These are phyloP conservation scores for Australoheros facetus DNA, from an alignment of 2,797 vertebrate species.

Conservation along the genomic window DNA sequence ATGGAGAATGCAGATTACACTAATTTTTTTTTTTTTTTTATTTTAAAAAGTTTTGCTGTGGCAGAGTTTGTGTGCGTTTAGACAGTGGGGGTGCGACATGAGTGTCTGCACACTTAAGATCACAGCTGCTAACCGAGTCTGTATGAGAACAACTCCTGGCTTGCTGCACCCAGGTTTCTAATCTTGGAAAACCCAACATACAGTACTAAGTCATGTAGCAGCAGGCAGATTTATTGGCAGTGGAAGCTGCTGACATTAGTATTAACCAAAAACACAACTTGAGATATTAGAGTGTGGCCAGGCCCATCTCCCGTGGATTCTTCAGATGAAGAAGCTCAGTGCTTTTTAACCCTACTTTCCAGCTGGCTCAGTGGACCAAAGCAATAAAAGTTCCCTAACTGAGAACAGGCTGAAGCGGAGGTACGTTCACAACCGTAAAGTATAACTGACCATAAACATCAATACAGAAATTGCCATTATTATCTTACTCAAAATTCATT, in stretches of 20 bases:
- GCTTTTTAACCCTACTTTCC: slow-evolving; percentile 43
- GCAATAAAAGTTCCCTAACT: slow-evolving; percentile 35
- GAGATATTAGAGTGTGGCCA: slow-evolving; percentile 41
- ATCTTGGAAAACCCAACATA: slow-evolving; percentile 3
- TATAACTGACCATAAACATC: not conserved
- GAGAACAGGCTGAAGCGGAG: not conserved
- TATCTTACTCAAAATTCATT: not conserved
- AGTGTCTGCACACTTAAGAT: not conserved
- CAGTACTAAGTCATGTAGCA: slow-evolving; percentile 34
- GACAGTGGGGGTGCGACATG: not conserved
- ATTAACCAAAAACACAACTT: slow-evolving; percentile 69
- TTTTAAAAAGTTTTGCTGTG: not conserved
- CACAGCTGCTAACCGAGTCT: slow-evolving; percentile 1
- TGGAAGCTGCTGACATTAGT: slow-evolving; percentile 61
- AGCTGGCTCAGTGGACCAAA: slow-evolving; percentile 27
- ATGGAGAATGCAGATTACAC: not conserved
- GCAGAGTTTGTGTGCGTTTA: not conserved
- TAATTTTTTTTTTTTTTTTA: not conserved
- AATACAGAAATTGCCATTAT: not conserved
- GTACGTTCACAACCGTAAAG: not conserved
- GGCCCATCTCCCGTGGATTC: slow-evolving; percentile 31
- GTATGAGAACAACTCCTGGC: slow-evolving; percentile 7
- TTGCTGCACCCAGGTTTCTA: slow-evolving; percentile 19
- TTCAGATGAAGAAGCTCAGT: slow-evolving; percentile 31
- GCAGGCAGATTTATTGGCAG: slow-evolving; percentile 56